Base-by-base conservation (phyloP, 2,888 invertebrate species). In the Noctua janthe region DNA sequence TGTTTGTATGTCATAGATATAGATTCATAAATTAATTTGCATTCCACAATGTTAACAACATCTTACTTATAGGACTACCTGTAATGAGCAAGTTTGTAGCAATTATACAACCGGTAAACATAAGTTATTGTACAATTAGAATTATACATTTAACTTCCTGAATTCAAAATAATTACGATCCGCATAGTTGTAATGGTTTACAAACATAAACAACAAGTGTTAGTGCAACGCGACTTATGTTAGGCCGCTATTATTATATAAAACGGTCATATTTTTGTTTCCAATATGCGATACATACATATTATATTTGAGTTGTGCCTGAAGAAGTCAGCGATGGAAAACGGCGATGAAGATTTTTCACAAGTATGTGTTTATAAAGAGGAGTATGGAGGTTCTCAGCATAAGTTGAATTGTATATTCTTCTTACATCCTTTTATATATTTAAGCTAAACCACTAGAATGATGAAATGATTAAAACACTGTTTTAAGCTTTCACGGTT, bases 171-270 rank as follows among this genome's bases (percentile, higher is more conserved):
- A 76, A 77, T 74, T 69, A 64, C 43, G 67, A 39, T 47, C 43
- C 51, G 69, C 86, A 51, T 77, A 67, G 66, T 82, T 74, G 67
- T 74, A 69, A 39, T 74, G 62, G 74, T 83, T 84, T 78, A 74
- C 69, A 51, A 84, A 75, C 72, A 72, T 73, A 39, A 56, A 47
- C 51, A 56, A 23, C 23, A n/a, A 67, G 13, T 85, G 72, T 67
- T 74, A 35, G 54, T 62, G 47, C 29, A 74, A 29, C 39, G 62
- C 29, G 23, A 62, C 43, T 71, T 74, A 84, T 82, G 74, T 17
- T 71, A 17, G 39, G 35, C 35, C 51, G 23, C 47, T 62, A 71
- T 77, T 51, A 84, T 71, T 80, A n/a, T 71, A 71, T 70, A 49
- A 62, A 72, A 69, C 35, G 17, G 17, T 59, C n/a, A 54, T 74